Percentiles rank a stretch among this genome's conserved stretches.
These are phyloP conservation scores for Drosophila basisetae DNA, from an alignment of 2,888 invertebrate genomes.

Conservation along the genomic window DNA sequence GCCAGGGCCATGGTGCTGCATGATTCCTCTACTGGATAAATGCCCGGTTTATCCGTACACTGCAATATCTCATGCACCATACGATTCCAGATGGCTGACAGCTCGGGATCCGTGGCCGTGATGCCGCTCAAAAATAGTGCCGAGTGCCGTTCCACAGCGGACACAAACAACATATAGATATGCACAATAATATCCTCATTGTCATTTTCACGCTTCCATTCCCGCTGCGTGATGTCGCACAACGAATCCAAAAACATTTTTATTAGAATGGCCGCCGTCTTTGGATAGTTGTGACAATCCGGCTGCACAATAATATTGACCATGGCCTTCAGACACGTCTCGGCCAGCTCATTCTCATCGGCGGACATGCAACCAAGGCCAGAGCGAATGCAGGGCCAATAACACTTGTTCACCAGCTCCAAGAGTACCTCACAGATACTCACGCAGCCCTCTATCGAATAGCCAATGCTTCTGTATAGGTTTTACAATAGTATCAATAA, in stretches of 20 bases:
- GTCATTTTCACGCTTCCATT: constrained; percentile 85
- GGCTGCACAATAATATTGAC: constrained; percentile 87
- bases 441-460: constrained; percentile 83
- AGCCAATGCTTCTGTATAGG: constrained; percentile 79
- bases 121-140: constrained; percentile 85
- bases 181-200: constrained; percentile 89
- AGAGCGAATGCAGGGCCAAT: constrained; percentile 85
- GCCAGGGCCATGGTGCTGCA: constrained; percentile 94
- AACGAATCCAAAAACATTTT: constrained; percentile 87
- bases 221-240: constrained; percentile 86
- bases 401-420: constrained; percentile 85
- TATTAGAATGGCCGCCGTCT: constrained; percentile 87
- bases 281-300: constrained; percentile 87
- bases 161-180: constrained; percentile 89
- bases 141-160: constrained; percentile 90
- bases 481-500: neutral
- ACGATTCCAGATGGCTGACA: constrained; percentile 87
- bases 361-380: constrained; percentile 86
- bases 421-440: constrained; percentile 84
- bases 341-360: constrained; percentile 87
- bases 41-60: constrained; percentile 92
- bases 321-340: constrained; percentile 88
- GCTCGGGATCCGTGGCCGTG: constrained; percentile 84
- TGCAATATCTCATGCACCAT: constrained; percentile 91
- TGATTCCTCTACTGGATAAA: constrained; percentile 95